Conservation (phyloP, 2,113 vertebrate species). For the Dicerorhinus sumatrensis region DNA sequence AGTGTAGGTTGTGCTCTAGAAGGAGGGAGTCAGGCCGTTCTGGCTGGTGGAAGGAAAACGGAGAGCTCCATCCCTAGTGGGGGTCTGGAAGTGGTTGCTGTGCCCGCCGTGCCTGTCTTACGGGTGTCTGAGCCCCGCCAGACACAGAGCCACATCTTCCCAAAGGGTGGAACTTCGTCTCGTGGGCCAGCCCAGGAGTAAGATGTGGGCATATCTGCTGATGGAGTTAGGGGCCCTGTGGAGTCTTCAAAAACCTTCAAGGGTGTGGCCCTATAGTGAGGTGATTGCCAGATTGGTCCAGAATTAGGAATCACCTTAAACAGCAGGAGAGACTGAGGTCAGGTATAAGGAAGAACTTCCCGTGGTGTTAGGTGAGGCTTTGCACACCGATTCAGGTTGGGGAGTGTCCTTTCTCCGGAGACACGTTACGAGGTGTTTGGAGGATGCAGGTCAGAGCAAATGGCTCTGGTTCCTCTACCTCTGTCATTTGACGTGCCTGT, state of each 20-base stretch:
- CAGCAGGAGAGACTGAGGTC: accelerated
- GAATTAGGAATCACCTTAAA: background rate
- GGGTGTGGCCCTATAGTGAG: accelerated
- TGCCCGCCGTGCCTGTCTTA: accelerated
- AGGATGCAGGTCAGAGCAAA: accelerated
- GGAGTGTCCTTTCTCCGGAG: background rate
- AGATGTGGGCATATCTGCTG: background rate
- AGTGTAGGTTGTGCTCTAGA: accelerated
- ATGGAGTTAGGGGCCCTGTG: accelerated
- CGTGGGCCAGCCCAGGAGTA: accelerated
- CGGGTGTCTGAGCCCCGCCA: accelerated
- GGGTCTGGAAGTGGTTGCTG: accelerated
- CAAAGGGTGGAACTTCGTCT: accelerated
- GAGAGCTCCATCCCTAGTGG: too few relatives aligned
- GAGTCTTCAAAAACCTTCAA: background rate
- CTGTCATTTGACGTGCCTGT: accelerated
- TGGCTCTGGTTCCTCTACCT: background rate
- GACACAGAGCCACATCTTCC: background rate
- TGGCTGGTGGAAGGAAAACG: background rate
- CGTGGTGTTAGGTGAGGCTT: accelerated
- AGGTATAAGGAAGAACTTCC: background rate
- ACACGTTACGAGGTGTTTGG: too few relatives aligned
- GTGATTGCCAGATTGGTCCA: accelerated
- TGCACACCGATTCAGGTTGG: accelerated
- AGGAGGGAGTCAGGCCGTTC: too few relatives aligned